Percentiles rank a stretch among this genome's conserved stretches.
phyloP scores from a whole-genome alignment of 1,140 invertebrate genomes.

The Lepidurus packardi region DNA sequence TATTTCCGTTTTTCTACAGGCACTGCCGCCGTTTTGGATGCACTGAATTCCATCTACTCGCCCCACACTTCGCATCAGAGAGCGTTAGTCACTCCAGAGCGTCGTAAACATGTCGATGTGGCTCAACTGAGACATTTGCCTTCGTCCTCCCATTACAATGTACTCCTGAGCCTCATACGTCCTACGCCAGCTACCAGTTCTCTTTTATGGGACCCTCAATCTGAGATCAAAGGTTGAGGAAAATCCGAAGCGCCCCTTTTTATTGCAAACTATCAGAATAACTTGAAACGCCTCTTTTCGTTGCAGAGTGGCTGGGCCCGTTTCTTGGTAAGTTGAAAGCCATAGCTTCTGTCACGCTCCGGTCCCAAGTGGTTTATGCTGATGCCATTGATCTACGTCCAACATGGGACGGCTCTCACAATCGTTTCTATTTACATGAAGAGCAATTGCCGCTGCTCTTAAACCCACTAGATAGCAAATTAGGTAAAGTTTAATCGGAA shows the following conservation, averaged over 20 bases:
- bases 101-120: not conserved
- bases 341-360: constrained; percentile 67
- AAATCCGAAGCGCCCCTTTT: not conserved
- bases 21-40: not conserved
- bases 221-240: constrained; percentile 43
- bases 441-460: constrained; percentile 62
- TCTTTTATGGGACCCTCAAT: not conserved
- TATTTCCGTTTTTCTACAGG: not conserved
- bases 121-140: not conserved
- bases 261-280: not conserved
- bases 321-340: constrained; percentile 60
- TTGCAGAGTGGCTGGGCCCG: not conserved
- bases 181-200: not conserved
- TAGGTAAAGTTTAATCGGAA: constrained; percentile 50
- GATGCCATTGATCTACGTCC: constrained; percentile 65
- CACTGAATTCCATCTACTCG: not conserved
- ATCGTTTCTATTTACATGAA: constrained; percentile 58
- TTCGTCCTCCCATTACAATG: not conserved
- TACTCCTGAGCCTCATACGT: not conserved
- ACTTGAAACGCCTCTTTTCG: not conserved
- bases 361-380: constrained; percentile 74
- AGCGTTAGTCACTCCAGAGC: not conserved
- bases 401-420: constrained; percentile 49
- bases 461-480: constrained; percentile 76
- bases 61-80: not conserved